Conservation (phyloP, 2,113 vertebrate genomes). For the Petrocephalus zakoni region DNA sequence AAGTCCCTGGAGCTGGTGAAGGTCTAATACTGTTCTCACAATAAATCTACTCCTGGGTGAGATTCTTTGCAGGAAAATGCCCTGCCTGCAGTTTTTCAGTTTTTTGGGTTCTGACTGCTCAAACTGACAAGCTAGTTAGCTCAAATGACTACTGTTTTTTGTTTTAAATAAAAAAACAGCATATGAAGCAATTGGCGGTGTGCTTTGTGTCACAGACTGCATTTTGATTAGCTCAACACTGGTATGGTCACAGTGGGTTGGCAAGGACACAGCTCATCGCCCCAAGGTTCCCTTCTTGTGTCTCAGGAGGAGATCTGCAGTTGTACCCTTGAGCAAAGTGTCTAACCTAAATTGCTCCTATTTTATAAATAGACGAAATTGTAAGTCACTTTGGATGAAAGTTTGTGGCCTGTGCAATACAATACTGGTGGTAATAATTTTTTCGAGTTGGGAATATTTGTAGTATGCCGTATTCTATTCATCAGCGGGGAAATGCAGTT, state of each 20-base stretch:
- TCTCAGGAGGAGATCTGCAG: neutral
- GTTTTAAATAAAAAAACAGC: neutral
- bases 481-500: neutral
- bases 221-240: neutral
- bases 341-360: constrained; percentile 9
- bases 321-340: constrained; percentile 1
- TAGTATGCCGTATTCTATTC: neutral
- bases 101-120: neutral
- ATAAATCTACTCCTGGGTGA: neutral
- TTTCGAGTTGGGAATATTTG: neutral
- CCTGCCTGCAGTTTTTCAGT: neutral
- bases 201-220: neutral
- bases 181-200: neutral
- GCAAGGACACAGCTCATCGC: neutral
- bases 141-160: neutral
- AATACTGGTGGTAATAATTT: neutral
- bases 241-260: neutral
- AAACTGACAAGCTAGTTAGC: neutral
- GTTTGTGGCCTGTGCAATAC: neutral
- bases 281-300: neutral
- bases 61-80: neutral
- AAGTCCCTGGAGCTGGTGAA: neutral
- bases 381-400: neutral
- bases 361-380: neutral
- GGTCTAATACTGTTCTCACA: neutral